phyloP scores from a whole-genome alignment of 1,140 invertebrate species.

The Sipha flava region DNA sequence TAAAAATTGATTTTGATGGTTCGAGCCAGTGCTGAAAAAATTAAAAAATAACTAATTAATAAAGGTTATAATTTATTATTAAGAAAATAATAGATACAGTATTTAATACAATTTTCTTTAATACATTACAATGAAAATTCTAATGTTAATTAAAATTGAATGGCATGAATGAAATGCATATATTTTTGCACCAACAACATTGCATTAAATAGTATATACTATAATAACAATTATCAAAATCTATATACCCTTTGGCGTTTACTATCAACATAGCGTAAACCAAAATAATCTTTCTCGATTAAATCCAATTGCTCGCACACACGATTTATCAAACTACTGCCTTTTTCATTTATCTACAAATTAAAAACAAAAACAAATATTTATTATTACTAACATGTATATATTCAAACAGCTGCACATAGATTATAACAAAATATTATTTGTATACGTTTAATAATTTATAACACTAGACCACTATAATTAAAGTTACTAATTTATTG shows the following conservation, averaged over 20 bases:
- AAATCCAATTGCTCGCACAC: constrained; percentile 89
- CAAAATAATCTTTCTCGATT: constrained; percentile 95
- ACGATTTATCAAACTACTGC: constrained; percentile 84
- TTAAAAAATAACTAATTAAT: constrained; percentile 33
- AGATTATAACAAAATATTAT: too few relatives aligned
- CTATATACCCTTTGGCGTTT: constrained; percentile 78
- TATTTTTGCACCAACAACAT: neutral
- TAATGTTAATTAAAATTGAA: too few relatives aligned
- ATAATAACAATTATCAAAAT: neutral
- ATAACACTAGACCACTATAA: too few relatives aligned
- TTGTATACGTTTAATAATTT: too few relatives aligned
- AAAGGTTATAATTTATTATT: neutral
- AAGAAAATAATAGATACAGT: neutral
- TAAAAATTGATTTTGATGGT: constrained; percentile 81
- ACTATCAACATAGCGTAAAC: constrained; percentile 85
- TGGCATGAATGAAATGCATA: neutral
- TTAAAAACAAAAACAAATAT: constrained; percentile 28
- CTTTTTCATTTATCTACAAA: constrained; percentile 83
- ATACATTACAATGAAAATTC: too few relatives aligned
- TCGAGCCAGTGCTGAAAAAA: constrained; percentile 90
- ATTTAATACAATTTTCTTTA: too few relatives aligned
- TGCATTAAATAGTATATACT: neutral
- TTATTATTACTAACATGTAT: neutral
- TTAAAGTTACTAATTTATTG: too few relatives aligned
- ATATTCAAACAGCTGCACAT: too few relatives aligned